phyloP scores from a whole-genome alignment of 2,797 vertebrate species.

The Calcarius lapponicus region DNA sequence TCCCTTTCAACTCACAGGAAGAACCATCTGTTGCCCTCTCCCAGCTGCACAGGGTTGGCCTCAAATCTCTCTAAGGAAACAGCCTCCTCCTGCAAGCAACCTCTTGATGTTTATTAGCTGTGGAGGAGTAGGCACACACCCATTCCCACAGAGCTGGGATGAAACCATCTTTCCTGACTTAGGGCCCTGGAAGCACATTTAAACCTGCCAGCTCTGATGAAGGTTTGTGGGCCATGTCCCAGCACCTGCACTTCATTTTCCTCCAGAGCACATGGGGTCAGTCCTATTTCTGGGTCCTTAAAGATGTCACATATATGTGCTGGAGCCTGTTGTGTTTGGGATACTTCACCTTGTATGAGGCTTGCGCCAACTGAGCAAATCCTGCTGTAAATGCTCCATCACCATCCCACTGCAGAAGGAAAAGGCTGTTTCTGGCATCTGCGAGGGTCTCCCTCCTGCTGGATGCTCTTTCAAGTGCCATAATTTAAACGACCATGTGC shows the following conservation, averaged over 20 bases:
- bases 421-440: background rate
- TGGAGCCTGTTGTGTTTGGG: background rate
- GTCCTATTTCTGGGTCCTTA: background rate
- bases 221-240: background rate
- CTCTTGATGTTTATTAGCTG: background rate
- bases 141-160: background rate
- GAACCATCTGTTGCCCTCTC: background rate
- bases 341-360: background rate
- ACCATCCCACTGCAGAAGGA: background rate
- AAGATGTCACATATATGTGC: rapidly evolving
- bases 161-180: background rate
- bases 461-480: rapidly evolving
- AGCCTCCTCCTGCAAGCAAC: background rate
- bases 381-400: background rate
- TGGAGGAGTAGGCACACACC: background rate
- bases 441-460: background rate
- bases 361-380: background rate
- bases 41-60: background rate
- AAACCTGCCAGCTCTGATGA: background rate
- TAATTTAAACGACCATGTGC: background rate
- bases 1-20: background rate
- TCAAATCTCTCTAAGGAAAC: background rate
- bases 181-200: background rate
- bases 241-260: constrained; percentile 25
- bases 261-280: background rate